phyloP scores from a whole-genome alignment of 2,888 invertebrate genomes.

The Arge pagana region DNA sequence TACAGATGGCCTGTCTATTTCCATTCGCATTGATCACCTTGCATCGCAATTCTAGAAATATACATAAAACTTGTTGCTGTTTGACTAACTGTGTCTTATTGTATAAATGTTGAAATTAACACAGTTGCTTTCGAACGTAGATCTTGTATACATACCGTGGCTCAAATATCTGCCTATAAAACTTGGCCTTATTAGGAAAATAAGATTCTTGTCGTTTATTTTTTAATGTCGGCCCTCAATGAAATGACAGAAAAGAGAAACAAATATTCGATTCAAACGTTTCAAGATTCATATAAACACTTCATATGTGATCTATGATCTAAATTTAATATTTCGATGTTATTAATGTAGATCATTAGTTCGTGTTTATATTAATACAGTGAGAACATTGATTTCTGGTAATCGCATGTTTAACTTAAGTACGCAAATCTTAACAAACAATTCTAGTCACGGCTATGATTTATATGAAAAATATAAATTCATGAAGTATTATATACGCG shows the following conservation, averaged over 20 bases:
- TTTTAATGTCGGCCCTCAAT: not conserved
- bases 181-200: slow-evolving; percentile 18
- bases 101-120: slow-evolving; percentile 5
- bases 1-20: not conserved
- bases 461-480: slow-evolving; percentile 17
- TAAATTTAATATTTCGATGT: no score
- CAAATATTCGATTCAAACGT: not conserved
- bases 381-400: slow-evolving; percentile 3
- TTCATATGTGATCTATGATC: slow-evolving; percentile 1
- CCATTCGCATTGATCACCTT: not conserved
- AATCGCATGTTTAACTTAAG: not conserved
- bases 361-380: slow-evolving; percentile 2
- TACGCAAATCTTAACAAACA: no score
- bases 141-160: not conserved
- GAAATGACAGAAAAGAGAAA: not conserved
- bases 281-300: slow-evolving; percentile 2
- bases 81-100: not conserved
- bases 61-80: not conserved
- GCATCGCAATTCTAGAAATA: no score
- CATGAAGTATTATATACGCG: slow-evolving; percentile 21
- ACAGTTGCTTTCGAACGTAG: slow-evolving; percentile 3
- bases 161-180: slow-evolving; percentile 22
- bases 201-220: not conserved
- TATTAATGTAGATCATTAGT: slow-evolving; percentile 16
- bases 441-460: slow-evolving; percentile 24